These are phyloP conservation scores for Carassius auratus DNA, from an alignment of 2,113 vertebrate genomes.

Conservation along the genomic window DNA sequence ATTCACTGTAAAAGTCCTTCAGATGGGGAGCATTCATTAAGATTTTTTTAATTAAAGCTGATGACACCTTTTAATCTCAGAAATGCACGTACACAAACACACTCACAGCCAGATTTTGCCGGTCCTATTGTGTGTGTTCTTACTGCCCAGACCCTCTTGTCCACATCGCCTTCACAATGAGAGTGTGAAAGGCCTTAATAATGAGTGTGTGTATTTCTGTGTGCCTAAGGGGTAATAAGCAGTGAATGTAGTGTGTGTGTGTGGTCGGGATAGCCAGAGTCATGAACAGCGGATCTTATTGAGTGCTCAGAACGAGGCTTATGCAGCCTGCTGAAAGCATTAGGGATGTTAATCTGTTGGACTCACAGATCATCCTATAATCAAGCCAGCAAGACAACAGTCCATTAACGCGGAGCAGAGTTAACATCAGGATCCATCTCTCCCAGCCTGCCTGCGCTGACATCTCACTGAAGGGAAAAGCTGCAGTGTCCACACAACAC, in stretches of 20 bases:
- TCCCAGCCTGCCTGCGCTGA: slow-evolving; percentile 44
- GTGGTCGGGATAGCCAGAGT: slow-evolving; percentile 52
- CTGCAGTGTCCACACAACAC: slow-evolving; percentile 68
- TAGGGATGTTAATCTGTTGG: slow-evolving; percentile 81
- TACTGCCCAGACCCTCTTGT: slow-evolving; percentile 52
- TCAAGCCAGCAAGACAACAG: slow-evolving; percentile 70
- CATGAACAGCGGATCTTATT: slow-evolving; percentile 70
- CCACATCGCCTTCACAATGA: slow-evolving; percentile 62
- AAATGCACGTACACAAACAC: background rate
- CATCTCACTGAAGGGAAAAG: slow-evolving; percentile 69
- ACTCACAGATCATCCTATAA: slow-evolving; percentile 79
- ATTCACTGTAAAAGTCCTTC: background rate
- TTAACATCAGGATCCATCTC: slow-evolving; percentile 66
- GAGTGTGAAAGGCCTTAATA: slow-evolving; percentile 61
- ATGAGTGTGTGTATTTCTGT: slow-evolving; percentile 47
- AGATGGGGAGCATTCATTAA: slow-evolving; percentile 30
- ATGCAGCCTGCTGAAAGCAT: slow-evolving; percentile 76
- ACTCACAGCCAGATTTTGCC: slow-evolving; percentile 28
- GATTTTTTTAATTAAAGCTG: slow-evolving; percentile 41
- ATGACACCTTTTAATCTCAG: slow-evolving; percentile 26
- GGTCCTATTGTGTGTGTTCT: slow-evolving; percentile 36
- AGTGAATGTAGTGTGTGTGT: slow-evolving; percentile 43
- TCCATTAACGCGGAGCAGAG: slow-evolving; percentile 69
- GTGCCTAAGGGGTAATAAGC: slow-evolving; percentile 52
- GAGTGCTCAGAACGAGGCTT: slow-evolving; percentile 69